Evolutionary conservation across 2,888 invertebrate species (phyloP), one percentile per base, ranked within the genome.

Genomic region (Lampropteryx suffumata): DNA sequence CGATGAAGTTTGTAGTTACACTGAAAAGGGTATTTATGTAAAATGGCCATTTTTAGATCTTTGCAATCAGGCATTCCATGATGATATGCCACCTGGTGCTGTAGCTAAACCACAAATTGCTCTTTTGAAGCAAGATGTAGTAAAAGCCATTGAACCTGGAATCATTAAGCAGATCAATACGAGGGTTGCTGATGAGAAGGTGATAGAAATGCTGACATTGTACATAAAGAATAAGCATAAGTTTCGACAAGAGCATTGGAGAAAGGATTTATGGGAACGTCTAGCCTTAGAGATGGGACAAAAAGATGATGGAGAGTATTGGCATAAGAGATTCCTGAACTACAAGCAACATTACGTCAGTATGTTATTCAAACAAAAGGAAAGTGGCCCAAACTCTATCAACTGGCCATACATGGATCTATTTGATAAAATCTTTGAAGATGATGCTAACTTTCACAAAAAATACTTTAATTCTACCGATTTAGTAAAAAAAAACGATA

Each of bases 301-400:
- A 39, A 10, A 1, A 8, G 76, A 81, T 9, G 79, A 84, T 27
- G 73, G 77, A 0, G 84, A 85, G 10, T 89, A 85, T 52, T 84
- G 86, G 82, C 83, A 87, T 26, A 88, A 82, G 59, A 65, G 87
- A 0, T 90, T 87, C 43, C 55, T 85, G 1, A 90, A 90, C 56
- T 82, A 73, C 51, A 90, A 87, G 49, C 86, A 87, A 32, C 87
- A 86, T 65, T 90, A 90, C 34, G 61, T 86, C 17, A 69, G 75
- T 41, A 66, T 87, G 63, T 54, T 84, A 1, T 71, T 77, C 8
- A 89, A 82, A 53, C 69, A 75, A 29, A 61, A 71, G 3, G 64
- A 69, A 6, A 13, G 14, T 0, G 79, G 82, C 0, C 24, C 71
- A 0, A 64, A 69, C 1, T 65, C 65, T 13, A 66, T 84, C 1